phyloP scores from a whole-genome alignment of 2,113 vertebrate genomes.

The Melanerpes formicivorus region DNA sequence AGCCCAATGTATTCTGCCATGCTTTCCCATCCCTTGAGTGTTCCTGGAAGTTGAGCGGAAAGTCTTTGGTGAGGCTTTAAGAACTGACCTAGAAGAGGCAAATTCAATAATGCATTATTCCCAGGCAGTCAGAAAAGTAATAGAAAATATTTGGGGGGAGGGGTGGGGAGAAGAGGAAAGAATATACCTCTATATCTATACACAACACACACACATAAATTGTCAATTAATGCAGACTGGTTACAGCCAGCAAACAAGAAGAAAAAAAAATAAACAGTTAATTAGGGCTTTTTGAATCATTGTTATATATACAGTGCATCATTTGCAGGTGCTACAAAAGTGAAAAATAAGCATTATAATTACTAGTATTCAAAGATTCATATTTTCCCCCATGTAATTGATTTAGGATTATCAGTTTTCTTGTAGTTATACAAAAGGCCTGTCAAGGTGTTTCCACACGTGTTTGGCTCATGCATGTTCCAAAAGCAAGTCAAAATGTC shows the following conservation, averaged over 20 bases:
- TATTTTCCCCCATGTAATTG: conserved; percentile 86
- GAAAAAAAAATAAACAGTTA: conserved; percentile 80
- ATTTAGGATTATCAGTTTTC: conserved; percentile 95
- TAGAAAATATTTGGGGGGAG: conserved; percentile 64
- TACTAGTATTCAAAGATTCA: conserved; percentile 99
- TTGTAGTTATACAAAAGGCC: conserved; percentile 91
- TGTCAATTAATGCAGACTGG: conserved; percentile 82
- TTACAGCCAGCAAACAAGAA: conserved; percentile 80
- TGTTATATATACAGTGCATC: conserved; percentile 81
- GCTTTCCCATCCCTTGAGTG: not conserved
- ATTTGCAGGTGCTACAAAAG: conserved; percentile 96
- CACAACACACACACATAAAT: conserved; percentile 61
- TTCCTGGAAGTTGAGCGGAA: conserved; percentile 26
- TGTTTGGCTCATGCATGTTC: conserved; percentile 86
- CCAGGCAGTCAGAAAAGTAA: conserved; percentile 61
- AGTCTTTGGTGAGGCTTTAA: conserved; percentile 47
- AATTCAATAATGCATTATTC: conserved; percentile 61
- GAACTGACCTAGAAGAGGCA: conserved; percentile 31
- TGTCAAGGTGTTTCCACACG: conserved; percentile 86
- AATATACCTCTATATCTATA: conserved; percentile 73
- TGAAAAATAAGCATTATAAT: conserved; percentile 99
- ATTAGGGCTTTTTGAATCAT: conserved; percentile 84
- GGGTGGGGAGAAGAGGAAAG: rapidly evolving
- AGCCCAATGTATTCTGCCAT: not conserved
- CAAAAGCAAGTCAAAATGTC: conserved; percentile 80